These are phyloP conservation scores for Onchidella celtica DNA, from an alignment of 2,888 invertebrate species.

Conservation along the genomic window DNA sequence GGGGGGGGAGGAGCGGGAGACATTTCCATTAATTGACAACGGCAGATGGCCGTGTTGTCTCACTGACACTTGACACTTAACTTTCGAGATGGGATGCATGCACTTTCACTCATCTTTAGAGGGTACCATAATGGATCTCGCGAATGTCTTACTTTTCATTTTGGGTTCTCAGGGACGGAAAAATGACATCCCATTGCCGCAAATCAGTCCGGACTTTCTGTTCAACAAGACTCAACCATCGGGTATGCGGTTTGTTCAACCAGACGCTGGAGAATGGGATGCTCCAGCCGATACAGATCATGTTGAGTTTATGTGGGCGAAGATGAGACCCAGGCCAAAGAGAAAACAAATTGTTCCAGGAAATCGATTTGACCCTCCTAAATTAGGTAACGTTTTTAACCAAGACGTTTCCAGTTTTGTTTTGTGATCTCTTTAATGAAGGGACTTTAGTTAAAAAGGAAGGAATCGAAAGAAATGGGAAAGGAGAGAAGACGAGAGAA, in stretches of 20 bases:
- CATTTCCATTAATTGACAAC: no score
- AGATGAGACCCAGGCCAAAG: background rate
- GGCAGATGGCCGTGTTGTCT: no score
- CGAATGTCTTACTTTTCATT: no score
- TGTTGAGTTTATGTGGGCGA: conserved; percentile 7
- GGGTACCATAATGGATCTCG: no score
- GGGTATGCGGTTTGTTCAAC: background rate
- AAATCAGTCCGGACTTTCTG: background rate
- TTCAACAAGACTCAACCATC: background rate
- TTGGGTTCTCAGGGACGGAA: no score
- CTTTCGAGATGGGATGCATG: no score
- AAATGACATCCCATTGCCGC: background rate
- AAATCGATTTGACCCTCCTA: conserved; percentile 37
- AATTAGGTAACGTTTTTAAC: conserved; percentile 17
- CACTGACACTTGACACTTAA: no score
- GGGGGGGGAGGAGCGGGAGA: no score
- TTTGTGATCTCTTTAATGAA: background rate
- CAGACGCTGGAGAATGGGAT: background rate
- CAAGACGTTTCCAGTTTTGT: background rate
- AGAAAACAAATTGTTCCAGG: background rate
- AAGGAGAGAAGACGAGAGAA: background rate
- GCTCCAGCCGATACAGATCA: background rate
- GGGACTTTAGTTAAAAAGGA: background rate
- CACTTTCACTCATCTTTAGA: no score
- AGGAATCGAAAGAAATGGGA: background rate